These are phyloP conservation scores for Apus apus DNA, from an alignment of 2,113 vertebrate genomes.

Conservation along the genomic window DNA sequence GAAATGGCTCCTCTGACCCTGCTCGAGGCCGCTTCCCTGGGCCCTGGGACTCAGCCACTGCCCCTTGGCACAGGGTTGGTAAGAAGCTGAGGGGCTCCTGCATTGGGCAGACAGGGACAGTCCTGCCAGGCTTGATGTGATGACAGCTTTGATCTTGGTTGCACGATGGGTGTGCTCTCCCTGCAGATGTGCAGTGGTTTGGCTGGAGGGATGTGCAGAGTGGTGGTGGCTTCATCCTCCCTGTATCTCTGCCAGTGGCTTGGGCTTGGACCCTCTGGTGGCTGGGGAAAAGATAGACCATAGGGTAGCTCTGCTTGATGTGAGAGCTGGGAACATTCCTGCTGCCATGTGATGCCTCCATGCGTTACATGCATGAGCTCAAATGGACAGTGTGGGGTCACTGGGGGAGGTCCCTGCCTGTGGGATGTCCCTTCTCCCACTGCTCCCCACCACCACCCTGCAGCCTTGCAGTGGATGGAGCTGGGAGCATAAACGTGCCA, in stretches of 20 bases:
- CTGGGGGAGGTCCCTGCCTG: background rate
- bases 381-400: background rate
- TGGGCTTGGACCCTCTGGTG: fast-evolving
- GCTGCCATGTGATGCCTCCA: fast-evolving
- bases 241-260: fast-evolving
- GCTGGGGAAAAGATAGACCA: background rate
- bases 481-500: background rate
- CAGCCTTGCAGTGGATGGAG: fast-evolving
- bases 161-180: background rate
- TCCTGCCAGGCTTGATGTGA: background rate
- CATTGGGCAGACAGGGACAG: background rate
- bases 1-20: background rate
- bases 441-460: background rate
- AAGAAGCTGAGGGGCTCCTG: background rate
- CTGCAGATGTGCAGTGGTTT: fast-evolving
- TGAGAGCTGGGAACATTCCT: background rate
- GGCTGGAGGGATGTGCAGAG: fast-evolving
- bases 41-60: fast-evolving
- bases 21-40: background rate
- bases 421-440: background rate
- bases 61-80: background rate
- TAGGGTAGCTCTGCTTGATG: background rate
- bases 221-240: background rate
- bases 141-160: background rate
- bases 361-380: fast-evolving